Base-by-base conservation (phyloP, 2,888 invertebrate genomes). In the Thereva unica region DNA sequence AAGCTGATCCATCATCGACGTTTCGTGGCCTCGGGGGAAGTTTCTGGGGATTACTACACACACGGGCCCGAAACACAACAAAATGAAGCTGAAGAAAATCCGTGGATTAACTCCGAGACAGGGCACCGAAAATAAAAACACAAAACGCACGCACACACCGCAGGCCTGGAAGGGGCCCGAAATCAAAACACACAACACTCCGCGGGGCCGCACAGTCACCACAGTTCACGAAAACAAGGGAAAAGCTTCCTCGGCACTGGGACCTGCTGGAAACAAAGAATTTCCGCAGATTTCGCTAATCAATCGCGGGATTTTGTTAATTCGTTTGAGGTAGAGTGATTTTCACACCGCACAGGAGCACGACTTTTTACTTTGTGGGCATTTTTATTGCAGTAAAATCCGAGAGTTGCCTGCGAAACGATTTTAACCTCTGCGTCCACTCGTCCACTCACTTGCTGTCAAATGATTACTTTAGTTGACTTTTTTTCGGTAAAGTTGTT, bases 161-260 rank as follows among this genome's bases (percentile, higher is more conserved):
- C 50, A n/a, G 34, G n/a, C 10, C 10, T 38, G 57, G 45, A 61
- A 50, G 50, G 49, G 41, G 40, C 49, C 61, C 35, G 41, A 50
- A 61, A 50, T 40, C 40, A 49, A 50, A 61, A 61, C 23, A 50
- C 59, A 59, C 12, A 61, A 50, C 38, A 61, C 61, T 50, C 41
- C 37, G 38, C 37, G 38, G 38, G 42, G 12, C 38, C 37, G 49
- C 47, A 59, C 57, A 37, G 47, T 10, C 41, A 55, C 41, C 35
- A 23, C 23, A 23, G 23, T 23, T 23, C 23, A 23, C 23, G 23
- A 23, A 23, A 23, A 23, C 23, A 23, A 23, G 23, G 23, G 23
- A 23, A 23, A 23, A 23, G 23, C 23, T 23, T 23, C 23, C 35
- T 57, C 42, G 12, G 40, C 59, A 38, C 61, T 61, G 50, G 50